Conservation (phyloP, 2,888 invertebrate genomes). For the Torymus tubicola region DNA sequence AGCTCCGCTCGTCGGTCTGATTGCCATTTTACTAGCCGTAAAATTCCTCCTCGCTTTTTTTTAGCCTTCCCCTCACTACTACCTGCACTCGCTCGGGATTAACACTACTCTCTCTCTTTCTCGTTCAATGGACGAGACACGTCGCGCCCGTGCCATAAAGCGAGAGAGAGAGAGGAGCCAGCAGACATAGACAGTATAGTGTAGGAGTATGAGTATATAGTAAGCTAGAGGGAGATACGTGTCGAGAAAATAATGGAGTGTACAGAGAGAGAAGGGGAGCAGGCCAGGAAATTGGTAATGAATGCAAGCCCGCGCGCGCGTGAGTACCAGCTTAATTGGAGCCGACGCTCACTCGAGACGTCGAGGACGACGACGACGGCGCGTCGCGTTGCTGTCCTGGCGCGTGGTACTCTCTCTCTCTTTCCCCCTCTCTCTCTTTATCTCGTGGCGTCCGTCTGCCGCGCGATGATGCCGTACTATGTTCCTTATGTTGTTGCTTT, state of each 20-base stretch:
- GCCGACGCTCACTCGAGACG: constrained; percentile 53
- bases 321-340: constrained; percentile 61
- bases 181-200: constrained; percentile 7
- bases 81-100: not conserved
- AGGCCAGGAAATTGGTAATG: constrained; percentile 62
- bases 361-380: not conserved
- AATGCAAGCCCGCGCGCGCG: constrained; percentile 59
- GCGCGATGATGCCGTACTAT: too few relatives aligned
- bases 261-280: not conserved
- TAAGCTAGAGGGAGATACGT: too few relatives aligned
- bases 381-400: not conserved
- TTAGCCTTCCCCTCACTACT: not conserved
- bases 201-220: not conserved
- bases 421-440: not conserved
- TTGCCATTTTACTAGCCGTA: constrained; percentile 34
- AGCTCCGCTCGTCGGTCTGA: not conserved
- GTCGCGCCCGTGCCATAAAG: not conserved
- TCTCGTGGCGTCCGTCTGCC: not conserved
- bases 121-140: not conserved
- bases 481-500: too few relatives aligned
- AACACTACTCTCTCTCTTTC: not conserved
- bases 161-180: too few relatives aligned
- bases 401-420: not conserved
- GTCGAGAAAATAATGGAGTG: constrained; percentile 1
- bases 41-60: constrained; percentile 7